Evolutionary conservation across 2,888 invertebrate genomes (phyloP).

Genomic region (Agrotis ipsilon): DNA sequence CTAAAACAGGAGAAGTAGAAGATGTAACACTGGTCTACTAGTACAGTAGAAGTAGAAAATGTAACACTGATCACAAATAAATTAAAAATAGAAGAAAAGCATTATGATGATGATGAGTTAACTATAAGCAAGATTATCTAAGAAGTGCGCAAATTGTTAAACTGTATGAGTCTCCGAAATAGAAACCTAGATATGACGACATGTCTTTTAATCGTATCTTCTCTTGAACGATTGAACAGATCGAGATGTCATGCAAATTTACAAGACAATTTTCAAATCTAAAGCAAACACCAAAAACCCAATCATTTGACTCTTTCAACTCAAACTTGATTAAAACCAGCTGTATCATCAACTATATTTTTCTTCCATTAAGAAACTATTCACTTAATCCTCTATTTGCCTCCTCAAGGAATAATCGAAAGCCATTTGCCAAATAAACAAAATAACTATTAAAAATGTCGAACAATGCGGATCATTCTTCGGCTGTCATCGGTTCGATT

Average conservation of each 20-base stretch:
- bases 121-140: too few relatives aligned
- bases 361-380: slow-evolving; percentile 58
- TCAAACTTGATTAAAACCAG: slow-evolving; percentile 18
- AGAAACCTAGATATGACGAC: too few relatives aligned
- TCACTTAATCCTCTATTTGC: slow-evolving; percentile 46
- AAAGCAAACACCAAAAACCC: slow-evolving; percentile 13
- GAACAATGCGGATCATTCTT: slow-evolving; percentile 58
- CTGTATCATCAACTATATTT: slow-evolving; percentile 45
- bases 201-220: too few relatives aligned
- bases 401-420: slow-evolving; percentile 49
- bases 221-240: too few relatives aligned
- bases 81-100: too few relatives aligned
- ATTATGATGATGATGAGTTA: too few relatives aligned
- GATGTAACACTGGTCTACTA: too few relatives aligned
- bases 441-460: slow-evolving; percentile 44
- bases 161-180: too few relatives aligned
- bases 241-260: not conserved
- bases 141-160: too few relatives aligned
- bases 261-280: not conserved
- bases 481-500: slow-evolving; percentile 64
- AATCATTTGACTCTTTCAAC: slow-evolving; percentile 7
- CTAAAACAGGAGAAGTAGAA: too few relatives aligned
- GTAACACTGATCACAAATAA: too few relatives aligned
- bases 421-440: slow-evolving; percentile 63
- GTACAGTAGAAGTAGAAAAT: too few relatives aligned